These are phyloP conservation scores for Emydocephalus ijimae DNA, from an alignment of 2,113 vertebrate species.

Conservation along the genomic window DNA sequence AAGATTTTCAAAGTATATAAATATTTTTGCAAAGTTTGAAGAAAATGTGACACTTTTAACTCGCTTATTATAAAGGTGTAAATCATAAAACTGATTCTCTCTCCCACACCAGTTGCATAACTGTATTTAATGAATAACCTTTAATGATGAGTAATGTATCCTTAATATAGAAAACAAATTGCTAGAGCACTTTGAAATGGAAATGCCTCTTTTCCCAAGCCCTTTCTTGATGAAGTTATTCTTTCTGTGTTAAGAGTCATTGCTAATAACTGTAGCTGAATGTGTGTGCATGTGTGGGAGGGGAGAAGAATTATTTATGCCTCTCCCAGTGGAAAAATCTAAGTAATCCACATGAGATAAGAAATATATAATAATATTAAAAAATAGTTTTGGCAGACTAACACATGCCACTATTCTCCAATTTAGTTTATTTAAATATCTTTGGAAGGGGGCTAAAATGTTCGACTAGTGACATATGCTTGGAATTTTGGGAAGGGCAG, in stretches of 20 bases:
- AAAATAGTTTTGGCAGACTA: neutral
- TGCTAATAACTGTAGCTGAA: neutral
- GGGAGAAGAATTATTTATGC: neutral
- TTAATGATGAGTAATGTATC: slow-evolving; percentile 39
- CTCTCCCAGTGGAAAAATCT: neutral
- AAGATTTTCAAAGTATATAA: neutral
- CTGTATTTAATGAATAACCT: slow-evolving; percentile 34
- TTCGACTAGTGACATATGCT: neutral
- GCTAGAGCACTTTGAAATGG: slow-evolving; percentile 14
- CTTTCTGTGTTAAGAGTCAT: neutral
- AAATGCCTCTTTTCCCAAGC: slow-evolving; percentile 4
- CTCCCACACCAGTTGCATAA: slow-evolving; percentile 11
- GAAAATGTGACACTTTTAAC: slow-evolving; percentile 2
- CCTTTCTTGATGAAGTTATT: neutral
- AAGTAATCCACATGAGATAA: neutral
- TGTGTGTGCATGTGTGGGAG: neutral
- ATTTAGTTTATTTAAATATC: neutral
- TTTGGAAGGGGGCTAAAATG: neutral
- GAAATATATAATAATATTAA: neutral
- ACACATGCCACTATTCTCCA: neutral
- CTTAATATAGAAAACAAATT: slow-evolving; percentile 34
- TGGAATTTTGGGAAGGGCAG: neutral
- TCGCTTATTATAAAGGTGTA: slow-evolving; percentile 26
- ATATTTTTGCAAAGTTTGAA: neutral
- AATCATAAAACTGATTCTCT: slow-evolving; percentile 21